Conservation (phyloP, 2,797 vertebrate species). For the Siniperca obscura region DNA sequence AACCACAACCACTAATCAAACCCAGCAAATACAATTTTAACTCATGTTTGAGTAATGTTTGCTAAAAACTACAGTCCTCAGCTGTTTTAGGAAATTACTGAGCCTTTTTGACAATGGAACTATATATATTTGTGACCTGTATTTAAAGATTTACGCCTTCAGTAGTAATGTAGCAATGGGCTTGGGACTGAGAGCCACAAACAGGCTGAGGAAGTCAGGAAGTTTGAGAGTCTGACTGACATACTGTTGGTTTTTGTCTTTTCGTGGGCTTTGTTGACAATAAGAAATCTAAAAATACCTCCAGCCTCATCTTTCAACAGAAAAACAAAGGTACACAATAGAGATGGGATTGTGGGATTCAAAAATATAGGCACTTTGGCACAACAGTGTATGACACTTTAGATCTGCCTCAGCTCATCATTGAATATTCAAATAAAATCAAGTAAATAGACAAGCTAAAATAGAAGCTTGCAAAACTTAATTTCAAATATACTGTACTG, state of each 20-base stretch:
- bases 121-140: background rate
- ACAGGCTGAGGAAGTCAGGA: background rate
- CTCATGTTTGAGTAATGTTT: conserved; percentile 18
- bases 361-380: background rate
- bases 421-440: background rate
- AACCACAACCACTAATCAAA: conserved; percentile 16
- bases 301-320: background rate
- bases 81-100: conserved; percentile 23
- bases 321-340: background rate
- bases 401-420: background rate
- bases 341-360: background rate
- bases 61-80: conserved; percentile 20
- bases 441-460: background rate
- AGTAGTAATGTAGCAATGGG: background rate
- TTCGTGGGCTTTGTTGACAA: conserved; percentile 14
- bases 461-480: background rate
- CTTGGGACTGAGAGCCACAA: background rate
- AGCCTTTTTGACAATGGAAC: conserved; percentile 1
- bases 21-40: conserved; percentile 13
- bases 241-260: background rate
- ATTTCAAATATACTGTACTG: background rate
- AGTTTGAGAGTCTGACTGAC: background rate
- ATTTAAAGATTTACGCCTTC: conserved; percentile 26
- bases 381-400: background rate
- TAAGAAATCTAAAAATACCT: conserved; percentile 3